Evolutionary conservation across 2,113 vertebrate species (phyloP), one percentile per base, ranked within the genome.

Genomic region (Zapus hudsonius): DNA sequence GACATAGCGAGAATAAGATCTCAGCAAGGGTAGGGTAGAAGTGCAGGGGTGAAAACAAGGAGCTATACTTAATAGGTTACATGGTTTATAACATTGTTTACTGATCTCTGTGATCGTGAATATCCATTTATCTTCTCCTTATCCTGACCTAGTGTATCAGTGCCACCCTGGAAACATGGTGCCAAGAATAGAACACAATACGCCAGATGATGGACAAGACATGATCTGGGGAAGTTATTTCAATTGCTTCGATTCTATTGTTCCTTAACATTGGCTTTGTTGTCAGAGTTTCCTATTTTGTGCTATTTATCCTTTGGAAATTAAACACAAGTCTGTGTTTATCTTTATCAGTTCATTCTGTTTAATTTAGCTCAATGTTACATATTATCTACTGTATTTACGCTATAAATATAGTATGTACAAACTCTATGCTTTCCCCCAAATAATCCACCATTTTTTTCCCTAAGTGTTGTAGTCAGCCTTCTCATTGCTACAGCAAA

Each of bases 181-280:
- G 91, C 84, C 40, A 86, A 59, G n/a, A 94, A 94, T 94, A 96
- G 86, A 88, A 90, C 36, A 92, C 40, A 92, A 78, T 89, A 40
- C 17, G 12, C n/a, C 33, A 63, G 40, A 61, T 72, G 92, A 90
- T 84, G 12, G 0, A 47, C 38, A 74, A 79, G 55, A 90, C 59
- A 90, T 19, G 7, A 19, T 22, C 7, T 40, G 19, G 47, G 44
- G 79, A 42, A 91, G 6, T 84, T 31, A 31, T 33, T 44, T 80
- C 59, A 82, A 5, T 0, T 25, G 31, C 44, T 55, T 36, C 75
- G 40, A 82, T 19, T 12, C 52, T 55, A 13, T 63, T 87, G 91
- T 84, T 66, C 72, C 75, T 38, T 9, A 40, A 36, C 69, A 25
- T 6, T 74, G 3, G 12, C 57, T 67, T 47, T 89, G 23, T 87